These are phyloP conservation scores for Platorchestia sp. DNA, from an alignment of 1,140 invertebrate genomes.

Conservation along the genomic window DNA sequence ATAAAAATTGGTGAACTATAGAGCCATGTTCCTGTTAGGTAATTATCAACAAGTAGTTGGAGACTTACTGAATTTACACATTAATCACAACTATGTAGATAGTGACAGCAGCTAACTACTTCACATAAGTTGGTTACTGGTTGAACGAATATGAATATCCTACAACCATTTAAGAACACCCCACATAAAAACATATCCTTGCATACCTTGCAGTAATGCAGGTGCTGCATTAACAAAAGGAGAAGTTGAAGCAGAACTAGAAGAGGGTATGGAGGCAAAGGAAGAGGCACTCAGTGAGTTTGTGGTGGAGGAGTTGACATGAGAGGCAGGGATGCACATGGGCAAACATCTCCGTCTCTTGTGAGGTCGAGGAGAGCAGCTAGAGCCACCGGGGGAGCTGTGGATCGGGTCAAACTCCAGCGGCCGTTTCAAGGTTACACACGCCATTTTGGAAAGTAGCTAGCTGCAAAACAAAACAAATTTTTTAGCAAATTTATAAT, in stretches of 20 bases:
- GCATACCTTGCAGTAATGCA: conserved; percentile 5
- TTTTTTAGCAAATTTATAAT: too few relatives aligned
- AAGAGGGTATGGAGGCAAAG: conserved; percentile 14
- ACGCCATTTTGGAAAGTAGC: conserved; percentile 32
- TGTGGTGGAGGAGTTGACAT: conserved; percentile 35
- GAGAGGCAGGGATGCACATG: conserved; percentile 53
- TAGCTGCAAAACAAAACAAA: not conserved
- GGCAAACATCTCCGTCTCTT: conserved; percentile 57
- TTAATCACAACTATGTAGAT: too few relatives aligned
- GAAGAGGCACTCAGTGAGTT: conserved; percentile 29
- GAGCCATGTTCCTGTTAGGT: too few relatives aligned
- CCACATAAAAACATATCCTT: not conserved
- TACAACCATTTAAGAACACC: not conserved
- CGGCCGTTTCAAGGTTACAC: conserved; percentile 55
- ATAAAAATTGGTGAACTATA: too few relatives aligned
- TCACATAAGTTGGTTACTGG: not conserved
- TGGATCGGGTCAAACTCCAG: conserved; percentile 58
- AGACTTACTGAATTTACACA: too few relatives aligned
- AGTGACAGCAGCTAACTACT: not conserved
- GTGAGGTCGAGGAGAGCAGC: conserved; percentile 55
- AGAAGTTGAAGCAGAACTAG: not conserved
- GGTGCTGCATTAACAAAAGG: conserved; percentile 38
- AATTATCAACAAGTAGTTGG: too few relatives aligned
- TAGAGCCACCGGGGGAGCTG: conserved; percentile 51
- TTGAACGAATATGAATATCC: not conserved